Conservation (phyloP, 2,113 vertebrate genomes). For the Triplophysa dalaica region DNA sequence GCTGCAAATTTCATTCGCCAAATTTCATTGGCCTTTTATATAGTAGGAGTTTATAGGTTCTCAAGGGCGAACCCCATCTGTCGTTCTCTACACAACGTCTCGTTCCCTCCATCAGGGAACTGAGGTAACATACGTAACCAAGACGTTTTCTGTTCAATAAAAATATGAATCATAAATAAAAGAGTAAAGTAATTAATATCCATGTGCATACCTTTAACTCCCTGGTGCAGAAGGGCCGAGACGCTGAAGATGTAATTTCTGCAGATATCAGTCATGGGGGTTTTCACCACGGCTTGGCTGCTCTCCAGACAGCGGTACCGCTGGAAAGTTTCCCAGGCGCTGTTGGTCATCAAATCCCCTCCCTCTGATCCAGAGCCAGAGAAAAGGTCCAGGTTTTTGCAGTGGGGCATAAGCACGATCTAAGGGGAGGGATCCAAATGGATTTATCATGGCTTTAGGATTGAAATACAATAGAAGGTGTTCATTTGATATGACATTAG, state of each 20-base stretch:
- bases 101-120: too few relatives aligned
- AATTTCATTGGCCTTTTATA: too few relatives aligned
- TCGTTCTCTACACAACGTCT: too few relatives aligned
- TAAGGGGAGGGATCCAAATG: conserved; percentile 53
- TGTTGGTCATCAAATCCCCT: conserved; percentile 77
- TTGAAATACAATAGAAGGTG: neutral
- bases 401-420: conserved; percentile 96
- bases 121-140: too few relatives aligned
- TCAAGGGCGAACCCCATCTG: too few relatives aligned
- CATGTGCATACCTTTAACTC: conserved; percentile 78
- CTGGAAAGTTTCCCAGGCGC: conserved; percentile 90
- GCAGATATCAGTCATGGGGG: conserved; percentile 91
- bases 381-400: conserved; percentile 93
- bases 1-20: too few relatives aligned
- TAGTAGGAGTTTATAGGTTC: too few relatives aligned
- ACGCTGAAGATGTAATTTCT: conserved; percentile 92
- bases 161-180: too few relatives aligned
- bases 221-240: conserved; percentile 88
- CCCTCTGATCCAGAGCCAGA: conserved; percentile 76
- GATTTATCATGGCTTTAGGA: neutral
- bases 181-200: neutral
- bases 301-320: conserved; percentile 94
- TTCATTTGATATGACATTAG: neutral
- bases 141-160: too few relatives aligned
- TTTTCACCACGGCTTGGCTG: conserved; percentile 89